These are phyloP conservation scores for Pseudorasbora parva DNA, from an alignment of 2,113 vertebrate genomes.

Conservation along the genomic window DNA sequence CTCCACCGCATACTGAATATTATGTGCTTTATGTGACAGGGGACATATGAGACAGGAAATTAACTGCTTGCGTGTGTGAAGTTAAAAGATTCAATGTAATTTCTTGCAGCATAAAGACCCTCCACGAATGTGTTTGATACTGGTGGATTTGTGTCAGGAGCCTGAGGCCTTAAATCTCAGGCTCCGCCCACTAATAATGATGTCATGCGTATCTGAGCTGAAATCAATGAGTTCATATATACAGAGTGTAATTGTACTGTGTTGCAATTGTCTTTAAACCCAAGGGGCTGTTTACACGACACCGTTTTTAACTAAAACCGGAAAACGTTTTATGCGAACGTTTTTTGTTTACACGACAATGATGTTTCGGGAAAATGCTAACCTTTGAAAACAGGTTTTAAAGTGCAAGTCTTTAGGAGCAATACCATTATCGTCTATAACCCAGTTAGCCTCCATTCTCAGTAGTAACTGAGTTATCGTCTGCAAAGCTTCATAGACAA, in stretches of 20 bases:
- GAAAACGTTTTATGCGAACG: no score
- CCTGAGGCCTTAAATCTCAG: neutral
- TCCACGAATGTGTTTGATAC: neutral
- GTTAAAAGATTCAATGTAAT: neutral
- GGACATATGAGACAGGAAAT: constrained; percentile 7
- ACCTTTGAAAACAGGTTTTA: no score
- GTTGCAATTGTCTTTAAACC: no score
- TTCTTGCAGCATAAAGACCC: neutral
- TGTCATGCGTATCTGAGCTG: neutral
- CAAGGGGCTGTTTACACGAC: no score
- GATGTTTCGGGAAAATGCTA: no score
- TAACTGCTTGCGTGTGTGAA: neutral
- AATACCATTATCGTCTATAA: no score
- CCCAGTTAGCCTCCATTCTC: no score
- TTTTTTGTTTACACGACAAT: no score
- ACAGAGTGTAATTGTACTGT: neutral
- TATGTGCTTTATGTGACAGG: constrained; percentile 2
- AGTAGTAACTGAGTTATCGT: no score
- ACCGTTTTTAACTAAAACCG: no score
- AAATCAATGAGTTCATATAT: neutral
- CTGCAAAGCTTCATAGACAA: no score
- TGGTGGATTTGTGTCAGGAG: constrained; percentile 1
- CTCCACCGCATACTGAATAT: neutral
- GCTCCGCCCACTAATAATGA: neutral
- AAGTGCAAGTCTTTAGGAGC: no score